Base-by-base conservation (phyloP, 1,140 invertebrate genomes). In the Drosophila arizonae region DNA sequence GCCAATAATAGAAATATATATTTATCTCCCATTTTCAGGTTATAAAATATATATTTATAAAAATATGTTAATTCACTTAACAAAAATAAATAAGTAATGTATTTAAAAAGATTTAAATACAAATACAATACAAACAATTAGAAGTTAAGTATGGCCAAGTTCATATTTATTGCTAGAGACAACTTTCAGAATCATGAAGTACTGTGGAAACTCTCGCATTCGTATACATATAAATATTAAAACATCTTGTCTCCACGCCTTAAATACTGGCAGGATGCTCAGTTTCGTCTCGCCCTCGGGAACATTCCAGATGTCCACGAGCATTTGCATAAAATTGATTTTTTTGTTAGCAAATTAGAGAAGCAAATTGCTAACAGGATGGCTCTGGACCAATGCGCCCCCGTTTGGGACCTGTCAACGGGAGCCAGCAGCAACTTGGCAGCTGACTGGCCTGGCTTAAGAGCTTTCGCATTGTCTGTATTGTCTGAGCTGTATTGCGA, bases 261-360 rank as follows among this genome's bases (percentile, higher is more conserved):
- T 46, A 21, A 28, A 57, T 28, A 26, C 36, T 52, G 11, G 52
- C 30, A 54, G 11, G 5, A 21, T 56, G 33, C 54, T 54, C 6
- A 28, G 24, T 26, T 50, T 11, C 6, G 24, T 10, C 21, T 2
- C 11, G 17, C 51, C 17, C n/a, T 46, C 13, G 17, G 13, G 36
- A 50, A 45, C 36, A 46, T 45, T 15, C 57, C 57, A 54, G 66
- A 33, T 62, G 57, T 51, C 28, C n/a, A 45, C 24, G 26, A 55
- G 51, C n/a, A 71, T 71, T 71, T 71, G 68, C 61, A 71, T 71
- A 71, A 65, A 71, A 71, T 64, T 50, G 33, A 68, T 61, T 39
- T 62, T 51, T 15, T 24, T 26, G 46, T 52, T 11, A 50, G 11
- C 66, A 65, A 65, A 57, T 65, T 64, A 56, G 28, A 65, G 39